Evolutionary conservation across 2,113 vertebrate species (phyloP), one percentile per base, ranked within the genome.

Genomic region (Esox niger): DNA sequence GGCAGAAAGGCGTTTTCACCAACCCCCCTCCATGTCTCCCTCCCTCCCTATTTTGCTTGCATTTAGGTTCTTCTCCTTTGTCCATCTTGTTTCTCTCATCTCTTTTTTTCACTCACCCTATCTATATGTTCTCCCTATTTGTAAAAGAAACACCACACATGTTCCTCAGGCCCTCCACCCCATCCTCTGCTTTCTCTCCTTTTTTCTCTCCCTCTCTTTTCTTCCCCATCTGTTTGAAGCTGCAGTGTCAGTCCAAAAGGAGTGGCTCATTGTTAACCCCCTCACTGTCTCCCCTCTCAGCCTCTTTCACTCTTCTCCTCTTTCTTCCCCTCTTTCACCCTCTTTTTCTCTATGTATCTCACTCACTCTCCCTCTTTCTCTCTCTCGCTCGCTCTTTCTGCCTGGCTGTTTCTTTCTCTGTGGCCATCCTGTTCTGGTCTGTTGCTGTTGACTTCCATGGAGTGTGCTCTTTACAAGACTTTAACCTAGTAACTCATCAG

Each of bases 51-150:
- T 23, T 47, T 30, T 47, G 35, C 47, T 31, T 23, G 33, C 72
- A 72, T 66, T 75, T 69, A 49, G 69, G 70, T 60, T 32, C 54
- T 68, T 70, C 76, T 81, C 64, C 67, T 79, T 79, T 78, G 74
- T 77, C 71, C 64, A 64, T 23, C 26, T 17, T 60, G 71, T 69
- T 30, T 23, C 29, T 10, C 59, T 32, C 56, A 20, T 56, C 56
- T 58, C 56, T 10, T 15, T 31, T 6, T 27, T 21, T 60, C 43
- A 21, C 47, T 30, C n/a, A n/a, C 63, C 38, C 49, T 46, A 29
- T 26, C 38, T 33, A 29, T 55, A 27, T 29, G 47, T 55, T 35
- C 43, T 27, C 26, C 26, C 35, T 47, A 60, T 60, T 71, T n/a
- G 54, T 60, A 63, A 62, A 66, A 72, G 64, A 71, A 70, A 75